Conservation (phyloP, 92 coral and sea anemone genomes). For the Parazoanthus atlanticus region DNA sequence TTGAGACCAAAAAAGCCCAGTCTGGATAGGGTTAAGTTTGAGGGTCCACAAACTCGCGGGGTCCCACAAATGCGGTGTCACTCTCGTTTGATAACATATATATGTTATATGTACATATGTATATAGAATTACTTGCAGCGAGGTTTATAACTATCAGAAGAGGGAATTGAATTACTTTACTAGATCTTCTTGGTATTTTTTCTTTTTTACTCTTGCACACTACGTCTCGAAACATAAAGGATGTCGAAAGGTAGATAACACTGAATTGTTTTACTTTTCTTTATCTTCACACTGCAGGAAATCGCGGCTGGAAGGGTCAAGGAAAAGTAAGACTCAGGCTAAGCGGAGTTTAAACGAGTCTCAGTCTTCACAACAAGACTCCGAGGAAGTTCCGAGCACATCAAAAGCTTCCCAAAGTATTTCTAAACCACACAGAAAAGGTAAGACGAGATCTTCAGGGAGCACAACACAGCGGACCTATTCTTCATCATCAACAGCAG, state of each 20-base stretch:
- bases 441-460: neutral
- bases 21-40: too few species aligned
- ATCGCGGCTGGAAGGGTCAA: neutral
- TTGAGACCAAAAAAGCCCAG: too few species aligned
- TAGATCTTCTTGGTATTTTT: neutral
- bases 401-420: too few species aligned
- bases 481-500: neutral
- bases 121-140: too few species aligned
- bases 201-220: neutral
- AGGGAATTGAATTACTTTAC: too few species aligned
- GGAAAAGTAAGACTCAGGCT: neutral
- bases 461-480: neutral
- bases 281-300: neutral
- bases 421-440: slow-evolving; percentile 1
- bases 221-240: neutral
- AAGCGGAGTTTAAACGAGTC: too few species aligned
- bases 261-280: too few species aligned
- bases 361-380: neutral
- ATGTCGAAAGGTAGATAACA: neutral
- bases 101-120: too few species aligned
- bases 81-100: too few species aligned
- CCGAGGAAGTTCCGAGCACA: neutral
- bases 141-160: too few species aligned
- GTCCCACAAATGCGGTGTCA: too few species aligned
- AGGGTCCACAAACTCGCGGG: too few species aligned